Evolutionary conservation across 2,113 vertebrate species (phyloP).

Genomic region (Mugil cephalus): DNA sequence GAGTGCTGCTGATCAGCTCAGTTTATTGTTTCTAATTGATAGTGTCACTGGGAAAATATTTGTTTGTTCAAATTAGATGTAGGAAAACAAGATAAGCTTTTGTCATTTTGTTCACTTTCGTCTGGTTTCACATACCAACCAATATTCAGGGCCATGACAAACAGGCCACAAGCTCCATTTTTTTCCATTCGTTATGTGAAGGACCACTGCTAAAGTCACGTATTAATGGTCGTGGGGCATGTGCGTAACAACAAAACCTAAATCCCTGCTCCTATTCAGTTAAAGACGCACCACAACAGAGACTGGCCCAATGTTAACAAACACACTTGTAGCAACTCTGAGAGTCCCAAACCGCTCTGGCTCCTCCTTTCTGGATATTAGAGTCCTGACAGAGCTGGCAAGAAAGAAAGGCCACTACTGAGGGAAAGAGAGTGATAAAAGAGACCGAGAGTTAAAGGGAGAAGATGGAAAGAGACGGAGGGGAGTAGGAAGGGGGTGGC

Average conservation of each 20-base stretch:
- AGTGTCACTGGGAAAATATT: too few relatives aligned
- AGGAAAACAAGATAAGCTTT: too few relatives aligned
- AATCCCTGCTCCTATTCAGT: not conserved
- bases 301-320: conserved; percentile 2
- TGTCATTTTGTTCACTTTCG: too few relatives aligned
- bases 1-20: too few relatives aligned
- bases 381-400: not conserved
- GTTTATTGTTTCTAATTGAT: too few relatives aligned
- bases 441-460: not conserved
- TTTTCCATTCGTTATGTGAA: too few relatives aligned
- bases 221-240: not conserved
- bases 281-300: not conserved
- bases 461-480: conserved; percentile 34
- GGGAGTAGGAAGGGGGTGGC: conserved; percentile 46
- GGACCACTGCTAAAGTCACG: too few relatives aligned
- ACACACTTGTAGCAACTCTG: conserved; percentile 12
- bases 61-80: too few relatives aligned
- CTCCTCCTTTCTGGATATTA: conserved; percentile 1
- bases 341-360: conserved; percentile 15
- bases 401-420: not conserved
- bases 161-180: too few relatives aligned
- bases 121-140: too few relatives aligned
- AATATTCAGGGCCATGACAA: too few relatives aligned
- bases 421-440: not conserved
- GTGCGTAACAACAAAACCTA: not conserved